These are phyloP conservation scores for Galeopsomyia nigrocyanea DNA, from an alignment of 2,888 invertebrate genomes.

Conservation along the genomic window DNA sequence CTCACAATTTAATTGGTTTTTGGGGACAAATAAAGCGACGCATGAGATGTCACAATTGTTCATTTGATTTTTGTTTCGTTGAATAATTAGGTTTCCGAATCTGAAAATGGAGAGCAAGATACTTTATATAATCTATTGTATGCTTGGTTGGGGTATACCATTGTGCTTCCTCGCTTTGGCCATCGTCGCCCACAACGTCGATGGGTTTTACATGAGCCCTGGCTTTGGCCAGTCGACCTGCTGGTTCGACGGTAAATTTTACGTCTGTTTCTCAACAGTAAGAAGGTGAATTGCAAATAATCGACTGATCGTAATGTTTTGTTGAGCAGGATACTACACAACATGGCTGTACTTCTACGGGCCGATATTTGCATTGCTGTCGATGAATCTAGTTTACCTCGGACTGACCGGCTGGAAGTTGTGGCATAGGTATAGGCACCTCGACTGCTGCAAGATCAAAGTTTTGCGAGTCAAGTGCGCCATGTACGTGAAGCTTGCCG, in stretches of 20 bases:
- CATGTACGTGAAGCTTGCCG: conserved; percentile 76
- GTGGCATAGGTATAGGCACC: conserved; percentile 70
- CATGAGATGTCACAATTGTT: too few species aligned
- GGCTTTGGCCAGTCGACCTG: conserved; percentile 74
- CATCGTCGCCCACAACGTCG: conserved; percentile 71
- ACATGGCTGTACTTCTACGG: conserved; percentile 79
- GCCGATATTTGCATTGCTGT: conserved; percentile 73
- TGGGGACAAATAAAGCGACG: too few species aligned
- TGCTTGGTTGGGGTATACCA: conserved; percentile 75
- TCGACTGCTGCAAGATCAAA: not conserved
- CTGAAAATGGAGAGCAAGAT: conserved; percentile 70
- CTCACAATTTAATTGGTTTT: too few species aligned
- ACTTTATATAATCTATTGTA: conserved; percentile 72
- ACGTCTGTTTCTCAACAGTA: too few species aligned
- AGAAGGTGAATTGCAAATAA: too few species aligned
- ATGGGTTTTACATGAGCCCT: conserved; percentile 73
- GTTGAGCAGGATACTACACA: conserved; percentile 57
- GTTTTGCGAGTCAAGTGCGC: conserved; percentile 71
- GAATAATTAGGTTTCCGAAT: conserved; percentile 58
- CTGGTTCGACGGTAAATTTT: conserved; percentile 76
- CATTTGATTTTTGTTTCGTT: not conserved
- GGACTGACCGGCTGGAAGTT: conserved; percentile 72
- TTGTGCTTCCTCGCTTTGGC: conserved; percentile 71
- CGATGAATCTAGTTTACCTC: conserved; percentile 73
- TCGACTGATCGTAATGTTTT: too few species aligned